phyloP scores from a whole-genome alignment of 1,140 invertebrate species.

The Drosophila cardini region DNA sequence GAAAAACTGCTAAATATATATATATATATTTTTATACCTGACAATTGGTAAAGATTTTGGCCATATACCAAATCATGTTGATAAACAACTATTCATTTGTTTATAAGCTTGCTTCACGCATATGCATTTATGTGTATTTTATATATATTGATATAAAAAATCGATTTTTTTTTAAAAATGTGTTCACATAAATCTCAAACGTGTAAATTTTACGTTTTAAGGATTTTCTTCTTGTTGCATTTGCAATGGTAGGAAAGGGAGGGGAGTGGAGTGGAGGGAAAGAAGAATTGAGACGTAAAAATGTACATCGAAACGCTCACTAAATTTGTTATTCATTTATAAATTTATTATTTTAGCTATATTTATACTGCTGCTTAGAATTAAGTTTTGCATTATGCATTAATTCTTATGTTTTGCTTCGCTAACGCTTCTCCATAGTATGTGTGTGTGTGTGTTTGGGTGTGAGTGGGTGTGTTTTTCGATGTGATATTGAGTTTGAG shows the following conservation, averaged over 20 bases:
- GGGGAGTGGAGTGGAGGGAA: background rate
- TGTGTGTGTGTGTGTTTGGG: slow-evolving; percentile 24
- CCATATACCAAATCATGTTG: slow-evolving; percentile 26
- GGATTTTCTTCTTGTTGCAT: slow-evolving; percentile 6
- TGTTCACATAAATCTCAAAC: slow-evolving; percentile 58
- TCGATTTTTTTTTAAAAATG: slow-evolving; percentile 47
- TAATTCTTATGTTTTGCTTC: slow-evolving; percentile 59
- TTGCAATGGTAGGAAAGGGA: background rate
- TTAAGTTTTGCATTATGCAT: slow-evolving; percentile 73
- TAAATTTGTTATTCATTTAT: slow-evolving; percentile 81
- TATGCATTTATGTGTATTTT: slow-evolving; percentile 25
- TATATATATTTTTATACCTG: slow-evolving; percentile 1
- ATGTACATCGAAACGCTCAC: slow-evolving; percentile 73
- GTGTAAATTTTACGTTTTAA: slow-evolving; percentile 11
- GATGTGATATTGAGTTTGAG: slow-evolving; percentile 12
- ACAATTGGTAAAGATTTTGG: slow-evolving; percentile 7
- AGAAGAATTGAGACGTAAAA: slow-evolving; percentile 55
- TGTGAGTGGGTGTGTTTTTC: slow-evolving; percentile 20
- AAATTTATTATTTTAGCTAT: slow-evolving; percentile 83
- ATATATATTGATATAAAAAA: slow-evolving; percentile 40
- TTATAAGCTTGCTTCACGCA: slow-evolving; percentile 31
- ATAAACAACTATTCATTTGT: slow-evolving; percentile 39
- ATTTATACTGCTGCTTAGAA: slow-evolving; percentile 77
- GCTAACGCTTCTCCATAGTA: slow-evolving; percentile 52
- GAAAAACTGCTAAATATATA: slow-evolving; percentile 21